Evolutionary conservation across 2,113 vertebrate genomes (phyloP), one percentile per base, ranked within the genome.

Genomic region (Thunnus thynnus): DNA sequence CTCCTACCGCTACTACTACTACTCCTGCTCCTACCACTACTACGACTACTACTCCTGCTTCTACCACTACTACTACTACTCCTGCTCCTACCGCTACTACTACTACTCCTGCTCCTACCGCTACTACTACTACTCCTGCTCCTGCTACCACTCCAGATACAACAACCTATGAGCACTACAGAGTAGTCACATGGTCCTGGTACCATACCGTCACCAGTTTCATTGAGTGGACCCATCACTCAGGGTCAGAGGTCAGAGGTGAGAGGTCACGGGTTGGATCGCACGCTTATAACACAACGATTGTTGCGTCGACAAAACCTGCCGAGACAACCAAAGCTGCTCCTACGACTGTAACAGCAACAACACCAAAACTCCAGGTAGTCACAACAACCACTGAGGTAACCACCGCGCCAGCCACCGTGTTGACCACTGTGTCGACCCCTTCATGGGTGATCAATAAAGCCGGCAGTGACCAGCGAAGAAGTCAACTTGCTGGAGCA

Each of bases 381-480:
- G 32, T 8, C 20, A 7, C 51, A 8, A 25, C 11, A 5, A 16
- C 25, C 3, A 20, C n/a, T 13, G 41, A 48, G 18, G 3, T 6
- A 2, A 54, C 63, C 5, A 30, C 12, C 48, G 1, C 22, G 22
- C 1, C 22, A 22, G 22, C 22, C 22, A 20, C 20, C 20, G 20
- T 36, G 36, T 36, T 8, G 8, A 8, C 36, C 36, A 6, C 36
- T 8, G 36, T 13, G 4, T 5, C 68, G 0, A 0, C 2, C 3
- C n/a, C 65, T 1, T 2, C 20, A 0, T 13, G 4, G 17, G 25
- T 0, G 8, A 14, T 1, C 1, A 1, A 0, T 0, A 46, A 12
- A 0, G 3, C 0, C 0, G 2, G 1, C 0, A 25, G 46, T 0
- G 3, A 13, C 0, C 2, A 3, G 25, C 22, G 0, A 2, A 1